Evolutionary conservation across 2,113 vertebrate species (phyloP), one percentile per base, ranked within the genome.

Genomic region (Engystomops pustulosus): DNA sequence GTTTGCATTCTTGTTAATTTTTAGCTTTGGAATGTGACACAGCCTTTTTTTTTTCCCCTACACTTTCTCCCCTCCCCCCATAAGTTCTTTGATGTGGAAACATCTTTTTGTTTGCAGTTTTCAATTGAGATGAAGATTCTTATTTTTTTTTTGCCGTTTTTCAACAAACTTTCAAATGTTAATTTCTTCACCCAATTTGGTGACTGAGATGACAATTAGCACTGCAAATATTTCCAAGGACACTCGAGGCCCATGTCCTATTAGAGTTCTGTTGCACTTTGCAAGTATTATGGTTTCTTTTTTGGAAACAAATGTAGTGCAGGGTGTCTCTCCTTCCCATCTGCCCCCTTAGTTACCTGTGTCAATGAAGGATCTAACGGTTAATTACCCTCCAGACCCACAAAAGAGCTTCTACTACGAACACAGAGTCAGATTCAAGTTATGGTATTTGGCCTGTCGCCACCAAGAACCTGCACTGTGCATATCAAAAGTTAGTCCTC

Each of bases 21-120:
- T 93, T 94, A 95, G 94, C 95, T 97, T 98, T 96, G 95, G 95
- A 98, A 98, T 98, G 95, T 98, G 96, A 98, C 95, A 96, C 95
- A 94, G 93, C 94, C 94, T 94, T 94, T 86, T 93, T 95, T 95
- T 70, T 81, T 74, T 81, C 34, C 45, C 25, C 38, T 77, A 10
- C 14, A 20, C 36, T 25, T 6, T 14, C 38, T 44, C 36, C 1
- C 30, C 34, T 60, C 65, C 70, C 32, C 67, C 80, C 92, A 94
- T 95, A 88, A 90, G 96, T 96, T 95, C 94, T 96, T 95, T 97
- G 93, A 92, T 92, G 93, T 96, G 95, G 95, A 94, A 94, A 95
- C 94, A 92, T 93, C 92, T 90, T 94, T 92, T 91, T 89, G 92
- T 95, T 95, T 93, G 94, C 94, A 88, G 90, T 95, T 95, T 49